A percentile compares a stretch with the other conserved stretches of the same genome.
Conservation (phyloP, 2,888 invertebrate species). For the Sinodicranocentrus sp. region DNA sequence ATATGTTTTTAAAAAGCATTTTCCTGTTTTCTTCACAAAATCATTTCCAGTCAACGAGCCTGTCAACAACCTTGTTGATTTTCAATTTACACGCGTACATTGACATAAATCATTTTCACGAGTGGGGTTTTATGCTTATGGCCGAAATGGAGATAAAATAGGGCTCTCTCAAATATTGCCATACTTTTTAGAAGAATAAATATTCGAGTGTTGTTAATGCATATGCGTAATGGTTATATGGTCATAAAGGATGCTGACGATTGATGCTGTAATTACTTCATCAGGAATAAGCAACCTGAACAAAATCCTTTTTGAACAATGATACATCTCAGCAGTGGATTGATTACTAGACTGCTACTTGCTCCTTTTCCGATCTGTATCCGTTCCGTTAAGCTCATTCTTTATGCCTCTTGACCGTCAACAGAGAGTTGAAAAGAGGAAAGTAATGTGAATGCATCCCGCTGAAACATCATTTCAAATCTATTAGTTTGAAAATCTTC, state of each 20-base stretch:
- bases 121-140: too few species aligned
- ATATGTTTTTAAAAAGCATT: constrained; percentile 56
- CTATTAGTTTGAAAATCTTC: not conserved
- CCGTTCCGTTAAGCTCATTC: not conserved
- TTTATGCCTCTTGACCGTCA: not conserved
- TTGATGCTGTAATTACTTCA: constrained; percentile 44
- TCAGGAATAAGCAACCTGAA: constrained; percentile 26
- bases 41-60: constrained; percentile 56
- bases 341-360: constrained; percentile 63
- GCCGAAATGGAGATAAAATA: too few species aligned
- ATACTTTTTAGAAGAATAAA: too few species aligned
- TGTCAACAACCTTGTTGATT: constrained; percentile 67
- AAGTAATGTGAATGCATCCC: constrained; percentile 41
- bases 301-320: constrained; percentile 42
- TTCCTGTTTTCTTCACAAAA: constrained; percentile 53
- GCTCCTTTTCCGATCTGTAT: not conserved
- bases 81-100: constrained; percentile 60
- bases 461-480: constrained; percentile 64
- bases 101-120: constrained; percentile 61
- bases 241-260: constrained; percentile 57
- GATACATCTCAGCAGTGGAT: constrained; percentile 59
- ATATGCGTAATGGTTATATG: too few species aligned
- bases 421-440: not conserved
- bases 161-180: too few species aligned
- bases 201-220: too few species aligned